Conservation (phyloP, 2,888 invertebrate species). For the Trachelus iudaicus region DNA sequence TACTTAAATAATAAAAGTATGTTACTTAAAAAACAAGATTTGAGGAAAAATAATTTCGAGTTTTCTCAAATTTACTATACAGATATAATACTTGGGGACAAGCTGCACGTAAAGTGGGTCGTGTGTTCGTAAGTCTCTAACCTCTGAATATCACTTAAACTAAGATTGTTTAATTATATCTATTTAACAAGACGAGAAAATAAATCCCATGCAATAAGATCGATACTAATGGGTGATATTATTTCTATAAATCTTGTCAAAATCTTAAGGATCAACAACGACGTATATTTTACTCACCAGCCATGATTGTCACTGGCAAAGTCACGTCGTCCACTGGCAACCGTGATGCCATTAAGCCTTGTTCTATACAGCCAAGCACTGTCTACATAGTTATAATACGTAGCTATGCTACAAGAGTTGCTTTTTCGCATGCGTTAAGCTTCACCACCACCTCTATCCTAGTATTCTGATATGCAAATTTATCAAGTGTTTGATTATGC, state of each 20-base stretch:
- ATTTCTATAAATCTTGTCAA: not conserved
- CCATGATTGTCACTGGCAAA: slow-evolving; percentile 59
- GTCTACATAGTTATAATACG: not conserved
- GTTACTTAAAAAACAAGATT: not conserved
- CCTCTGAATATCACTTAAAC: slow-evolving; percentile 10
- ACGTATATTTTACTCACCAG: slow-evolving; percentile 53
- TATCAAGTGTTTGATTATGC: not conserved
- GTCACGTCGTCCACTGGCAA: slow-evolving; percentile 58
- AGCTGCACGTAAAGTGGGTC: not conserved
- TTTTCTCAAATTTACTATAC: not conserved
- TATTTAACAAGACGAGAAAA: not conserved
- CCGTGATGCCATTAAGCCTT: not conserved
- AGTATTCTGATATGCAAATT: not conserved
- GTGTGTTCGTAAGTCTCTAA: not conserved
- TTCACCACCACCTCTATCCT: not conserved
- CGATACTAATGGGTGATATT: not conserved
- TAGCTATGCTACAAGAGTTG: not conserved
- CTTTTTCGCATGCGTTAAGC: slow-evolving; percentile 4
- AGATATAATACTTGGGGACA: not conserved
- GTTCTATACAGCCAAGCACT: not conserved
- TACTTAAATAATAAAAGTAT: not conserved
- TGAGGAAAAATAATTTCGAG: not conserved
- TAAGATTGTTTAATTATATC: slow-evolving; percentile 5
- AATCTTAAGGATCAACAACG: slow-evolving; percentile 22
- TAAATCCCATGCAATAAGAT: not conserved